A percentile compares a stretch with the other conserved stretches of the same genome.
phyloP scores from a whole-genome alignment of 2,888 invertebrate genomes.

The Entomobrya proxima region DNA sequence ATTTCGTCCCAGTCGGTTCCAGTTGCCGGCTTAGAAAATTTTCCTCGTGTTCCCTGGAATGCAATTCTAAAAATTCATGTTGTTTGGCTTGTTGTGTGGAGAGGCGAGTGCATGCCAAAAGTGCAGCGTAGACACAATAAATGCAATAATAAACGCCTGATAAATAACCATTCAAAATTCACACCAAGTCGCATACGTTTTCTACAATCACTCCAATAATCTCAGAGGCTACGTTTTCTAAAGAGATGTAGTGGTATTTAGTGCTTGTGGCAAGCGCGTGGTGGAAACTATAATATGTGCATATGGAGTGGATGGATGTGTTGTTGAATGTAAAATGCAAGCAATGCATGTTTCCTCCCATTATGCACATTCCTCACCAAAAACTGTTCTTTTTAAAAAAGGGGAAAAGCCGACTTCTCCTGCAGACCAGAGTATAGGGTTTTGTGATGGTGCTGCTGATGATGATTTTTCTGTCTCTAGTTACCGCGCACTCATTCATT shows the following conservation, averaged over 20 bases:
- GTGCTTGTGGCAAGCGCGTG: slow-evolving; percentile 26
- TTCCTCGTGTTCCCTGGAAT: slow-evolving; percentile 24
- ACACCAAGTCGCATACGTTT: slow-evolving; percentile 49
- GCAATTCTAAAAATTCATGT: slow-evolving; percentile 10
- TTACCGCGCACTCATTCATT: slow-evolving; percentile 41
- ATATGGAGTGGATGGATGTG: no score
- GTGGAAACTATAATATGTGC: no score
- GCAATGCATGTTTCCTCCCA: not conserved
- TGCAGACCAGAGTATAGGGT: no score
- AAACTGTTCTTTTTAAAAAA: slow-evolving; percentile 4
- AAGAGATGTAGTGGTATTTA: not conserved
- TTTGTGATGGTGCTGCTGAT: not conserved
- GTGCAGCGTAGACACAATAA: slow-evolving; percentile 18
- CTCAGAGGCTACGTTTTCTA: not conserved
- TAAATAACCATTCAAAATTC: slow-evolving; percentile 61
- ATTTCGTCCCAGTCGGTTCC: not conserved
- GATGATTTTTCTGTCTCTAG: not conserved
- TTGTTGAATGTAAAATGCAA: not conserved
- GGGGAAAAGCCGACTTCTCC: slow-evolving; percentile 24
- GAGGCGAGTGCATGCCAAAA: slow-evolving; percentile 4
- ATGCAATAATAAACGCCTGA: slow-evolving; percentile 51
- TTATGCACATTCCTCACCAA: slow-evolving; percentile 30
- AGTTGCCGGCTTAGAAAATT: slow-evolving; percentile 15
- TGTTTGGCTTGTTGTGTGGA: slow-evolving; percentile 2
- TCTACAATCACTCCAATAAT: not conserved